These are phyloP conservation scores for Samia ricini DNA, from an alignment of 1,140 invertebrate genomes.

Conservation along the genomic window DNA sequence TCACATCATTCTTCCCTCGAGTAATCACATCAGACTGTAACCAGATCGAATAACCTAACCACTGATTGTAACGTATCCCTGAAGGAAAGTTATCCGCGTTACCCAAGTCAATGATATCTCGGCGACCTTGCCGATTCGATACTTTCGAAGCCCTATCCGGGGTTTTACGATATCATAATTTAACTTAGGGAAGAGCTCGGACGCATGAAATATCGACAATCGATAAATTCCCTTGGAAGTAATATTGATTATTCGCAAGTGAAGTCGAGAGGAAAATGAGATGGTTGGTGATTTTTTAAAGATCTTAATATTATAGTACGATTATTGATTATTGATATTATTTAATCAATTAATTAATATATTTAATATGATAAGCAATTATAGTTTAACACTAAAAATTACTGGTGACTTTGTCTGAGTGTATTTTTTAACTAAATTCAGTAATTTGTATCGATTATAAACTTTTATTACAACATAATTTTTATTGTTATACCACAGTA, in stretches of 20 bases:
- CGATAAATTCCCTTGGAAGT: background rate
- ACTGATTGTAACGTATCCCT: background rate
- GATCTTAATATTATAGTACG: background rate
- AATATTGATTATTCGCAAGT: background rate
- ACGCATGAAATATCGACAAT: background rate
- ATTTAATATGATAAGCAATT: too few relatives aligned
- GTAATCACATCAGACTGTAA: too few relatives aligned
- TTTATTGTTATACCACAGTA: too few relatives aligned
- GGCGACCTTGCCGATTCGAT: background rate
- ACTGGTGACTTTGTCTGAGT: too few relatives aligned
- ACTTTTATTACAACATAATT: too few relatives aligned
- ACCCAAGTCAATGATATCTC: background rate
- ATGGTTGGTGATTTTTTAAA: background rate
- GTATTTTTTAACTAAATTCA: too few relatives aligned
- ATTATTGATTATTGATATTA: too few relatives aligned
- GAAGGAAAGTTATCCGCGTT: background rate
- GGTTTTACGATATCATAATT: background rate
- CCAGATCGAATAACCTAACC: background rate
- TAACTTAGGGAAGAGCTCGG: background rate
- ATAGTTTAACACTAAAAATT: too few relatives aligned
- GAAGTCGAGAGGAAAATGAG: background rate
- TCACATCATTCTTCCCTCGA: background rate
- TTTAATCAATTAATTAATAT: too few relatives aligned
- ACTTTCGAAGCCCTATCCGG: background rate
- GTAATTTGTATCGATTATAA: too few relatives aligned